phyloP scores from a whole-genome alignment of 1,140 invertebrate genomes.

The Drosophila gunungcola region DNA sequence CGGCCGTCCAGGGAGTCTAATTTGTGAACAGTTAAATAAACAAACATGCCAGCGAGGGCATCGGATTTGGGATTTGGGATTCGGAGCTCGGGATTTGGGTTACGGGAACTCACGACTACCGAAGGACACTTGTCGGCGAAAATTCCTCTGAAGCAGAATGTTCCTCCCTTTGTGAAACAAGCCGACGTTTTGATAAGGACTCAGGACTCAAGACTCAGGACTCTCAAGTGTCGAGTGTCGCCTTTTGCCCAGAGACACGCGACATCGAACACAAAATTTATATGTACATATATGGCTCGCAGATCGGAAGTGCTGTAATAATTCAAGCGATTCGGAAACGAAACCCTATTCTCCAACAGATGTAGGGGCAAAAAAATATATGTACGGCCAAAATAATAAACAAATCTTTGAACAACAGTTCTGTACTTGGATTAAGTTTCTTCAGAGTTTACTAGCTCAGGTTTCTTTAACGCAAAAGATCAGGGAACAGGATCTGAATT shows the following conservation, averaged over 20 bases:
- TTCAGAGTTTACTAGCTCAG: background rate
- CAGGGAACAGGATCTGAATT: background rate
- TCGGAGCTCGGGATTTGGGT: background rate
- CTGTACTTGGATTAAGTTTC: background rate
- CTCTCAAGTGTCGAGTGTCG: conserved; percentile 47
- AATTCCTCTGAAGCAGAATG: conserved; percentile 50
- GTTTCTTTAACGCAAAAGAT: background rate
- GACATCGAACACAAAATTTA: conserved; percentile 31
- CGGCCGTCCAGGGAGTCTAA: conserved; percentile 58
- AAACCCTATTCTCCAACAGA: conserved; percentile 8
- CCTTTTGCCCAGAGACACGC: conserved; percentile 36
- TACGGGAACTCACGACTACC: background rate
- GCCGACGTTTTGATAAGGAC: conserved; percentile 67
- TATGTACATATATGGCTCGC: conserved; percentile 1
- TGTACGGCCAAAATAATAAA: conserved; percentile 3
- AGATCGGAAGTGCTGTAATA: conserved; percentile 47
- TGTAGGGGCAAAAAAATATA: conserved; percentile 1
- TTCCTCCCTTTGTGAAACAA: conserved; percentile 33
- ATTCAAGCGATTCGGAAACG: conserved; percentile 37
- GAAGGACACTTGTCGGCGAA: conserved; percentile 54
- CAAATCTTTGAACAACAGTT: background rate
- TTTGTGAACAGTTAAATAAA: conserved; percentile 83
- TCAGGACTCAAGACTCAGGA: conserved; percentile 8
- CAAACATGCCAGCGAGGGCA: conserved; percentile 58
- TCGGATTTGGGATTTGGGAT: conserved; percentile 3